These are phyloP conservation scores for Elymnias hypermnestra DNA, from an alignment of 1,140 invertebrate genomes.

Conservation along the genomic window DNA sequence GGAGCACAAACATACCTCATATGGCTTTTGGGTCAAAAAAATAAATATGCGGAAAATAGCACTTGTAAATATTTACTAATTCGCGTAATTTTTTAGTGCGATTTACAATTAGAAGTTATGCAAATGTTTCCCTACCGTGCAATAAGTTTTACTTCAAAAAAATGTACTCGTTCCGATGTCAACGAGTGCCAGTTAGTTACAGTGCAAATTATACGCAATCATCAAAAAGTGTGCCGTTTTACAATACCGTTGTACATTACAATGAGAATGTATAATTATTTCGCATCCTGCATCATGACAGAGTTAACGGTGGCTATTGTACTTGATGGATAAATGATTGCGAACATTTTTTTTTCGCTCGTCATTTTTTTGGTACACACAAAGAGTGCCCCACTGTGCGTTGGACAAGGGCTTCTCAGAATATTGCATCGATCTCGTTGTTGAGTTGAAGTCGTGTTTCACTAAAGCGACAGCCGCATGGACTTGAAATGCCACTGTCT, in stretches of 20 bases:
- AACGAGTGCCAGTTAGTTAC: too few species aligned
- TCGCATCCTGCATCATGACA: constrained; percentile 36
- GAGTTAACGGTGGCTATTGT: constrained; percentile 39
- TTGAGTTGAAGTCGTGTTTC: constrained; percentile 1
- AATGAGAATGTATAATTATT: constrained; percentile 20
- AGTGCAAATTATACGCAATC: constrained; percentile 7
- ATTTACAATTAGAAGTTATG: not conserved
- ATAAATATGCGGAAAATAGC: too few species aligned
- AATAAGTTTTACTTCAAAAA: too few species aligned
- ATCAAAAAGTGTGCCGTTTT: constrained; percentile 28
- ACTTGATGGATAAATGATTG: constrained; percentile 49
- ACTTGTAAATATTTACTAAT: too few species aligned
- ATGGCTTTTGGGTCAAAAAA: too few species aligned
- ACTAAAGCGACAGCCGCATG: too few species aligned
- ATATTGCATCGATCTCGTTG: not conserved
- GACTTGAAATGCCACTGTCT: too few species aligned
- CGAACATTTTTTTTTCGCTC: constrained; percentile 26
- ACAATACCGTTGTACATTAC: constrained; percentile 31
- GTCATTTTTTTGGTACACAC: constrained; percentile 4
- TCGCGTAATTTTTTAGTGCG: too few species aligned
- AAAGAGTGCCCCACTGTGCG: constrained; percentile 9
- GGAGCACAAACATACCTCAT: too few species aligned
- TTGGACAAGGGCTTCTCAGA: constrained; percentile 6
- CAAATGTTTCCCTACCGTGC: too few species aligned
- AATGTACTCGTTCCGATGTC: too few species aligned